Conservation (phyloP, 2,888 invertebrate genomes). For the Lucinisca nassula region DNA sequence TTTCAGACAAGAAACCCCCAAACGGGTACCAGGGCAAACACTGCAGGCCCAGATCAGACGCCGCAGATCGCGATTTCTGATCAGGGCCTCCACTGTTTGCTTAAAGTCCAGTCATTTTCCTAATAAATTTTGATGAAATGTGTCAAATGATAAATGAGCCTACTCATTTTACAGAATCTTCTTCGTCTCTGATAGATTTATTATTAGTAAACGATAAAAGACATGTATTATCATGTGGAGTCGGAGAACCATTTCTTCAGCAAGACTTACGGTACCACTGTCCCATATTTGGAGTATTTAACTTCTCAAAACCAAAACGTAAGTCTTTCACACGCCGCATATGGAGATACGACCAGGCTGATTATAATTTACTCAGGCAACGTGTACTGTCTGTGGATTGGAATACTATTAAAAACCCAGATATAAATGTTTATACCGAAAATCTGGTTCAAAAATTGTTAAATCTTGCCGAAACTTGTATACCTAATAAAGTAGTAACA, state of each 20-base stretch:
- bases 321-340: no score
- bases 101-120: no score
- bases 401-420: neutral
- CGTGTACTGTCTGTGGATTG: neutral
- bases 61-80: no score
- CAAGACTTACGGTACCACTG: conserved; percentile 12
- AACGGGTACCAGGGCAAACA: no score
- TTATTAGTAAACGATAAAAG: no score
- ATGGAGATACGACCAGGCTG: conserved; percentile 1
- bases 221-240: neutral
- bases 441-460: neutral
- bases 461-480: neutral
- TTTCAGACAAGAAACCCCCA: no score
- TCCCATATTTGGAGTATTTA: neutral
- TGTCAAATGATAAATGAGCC: neutral
- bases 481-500: no score
- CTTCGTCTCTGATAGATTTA: conserved; percentile 11
- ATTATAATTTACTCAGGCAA: neutral
- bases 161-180: conserved; percentile 6
- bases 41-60: no score
- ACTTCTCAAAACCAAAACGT: no score
- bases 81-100: no score
- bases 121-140: conserved; percentile 9
- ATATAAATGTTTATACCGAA: neutral
- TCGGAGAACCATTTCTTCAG: conserved; percentile 5